A percentile compares a stretch with the other conserved stretches of the same genome.
These are phyloP conservation scores for Leucopternis melanops DNA, from an alignment of 2,113 vertebrate species.

Conservation along the genomic window DNA sequence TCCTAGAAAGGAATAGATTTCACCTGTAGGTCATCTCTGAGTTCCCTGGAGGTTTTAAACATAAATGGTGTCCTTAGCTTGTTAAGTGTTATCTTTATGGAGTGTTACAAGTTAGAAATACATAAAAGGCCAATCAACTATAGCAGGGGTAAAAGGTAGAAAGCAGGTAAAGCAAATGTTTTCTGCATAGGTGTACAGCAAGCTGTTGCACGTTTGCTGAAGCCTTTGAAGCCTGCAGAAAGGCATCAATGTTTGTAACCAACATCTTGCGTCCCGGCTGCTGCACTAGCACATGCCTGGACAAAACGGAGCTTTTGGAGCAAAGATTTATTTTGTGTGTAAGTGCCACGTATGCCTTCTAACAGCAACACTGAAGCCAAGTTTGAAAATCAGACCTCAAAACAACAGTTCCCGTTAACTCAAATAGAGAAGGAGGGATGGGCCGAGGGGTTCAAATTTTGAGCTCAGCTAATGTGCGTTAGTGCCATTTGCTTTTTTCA, in stretches of 20 bases:
- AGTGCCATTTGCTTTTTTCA: conserved; percentile 32
- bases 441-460: neutral
- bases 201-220: neutral
- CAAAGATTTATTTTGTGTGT: neutral
- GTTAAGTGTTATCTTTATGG: neutral
- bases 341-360: neutral
- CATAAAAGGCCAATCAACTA: neutral
- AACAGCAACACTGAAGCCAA: neutral
- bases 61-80: neutral
- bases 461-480: neutral
- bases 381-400: neutral
- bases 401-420: neutral
- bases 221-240: neutral
- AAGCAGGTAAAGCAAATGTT: neutral
- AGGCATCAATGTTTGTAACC: neutral
- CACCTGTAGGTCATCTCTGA: neutral
- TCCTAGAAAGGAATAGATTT: neutral
- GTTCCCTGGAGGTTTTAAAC: neutral
- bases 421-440: neutral
- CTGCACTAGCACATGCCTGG: neutral
- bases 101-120: neutral
- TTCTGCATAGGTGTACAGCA: neutral
- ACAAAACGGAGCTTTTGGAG: neutral
- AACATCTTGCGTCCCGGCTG: neutral
- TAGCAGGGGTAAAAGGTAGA: neutral